phyloP scores from a whole-genome alignment of 1,140 invertebrate species.

The Anadara kagoshimensis region DNA sequence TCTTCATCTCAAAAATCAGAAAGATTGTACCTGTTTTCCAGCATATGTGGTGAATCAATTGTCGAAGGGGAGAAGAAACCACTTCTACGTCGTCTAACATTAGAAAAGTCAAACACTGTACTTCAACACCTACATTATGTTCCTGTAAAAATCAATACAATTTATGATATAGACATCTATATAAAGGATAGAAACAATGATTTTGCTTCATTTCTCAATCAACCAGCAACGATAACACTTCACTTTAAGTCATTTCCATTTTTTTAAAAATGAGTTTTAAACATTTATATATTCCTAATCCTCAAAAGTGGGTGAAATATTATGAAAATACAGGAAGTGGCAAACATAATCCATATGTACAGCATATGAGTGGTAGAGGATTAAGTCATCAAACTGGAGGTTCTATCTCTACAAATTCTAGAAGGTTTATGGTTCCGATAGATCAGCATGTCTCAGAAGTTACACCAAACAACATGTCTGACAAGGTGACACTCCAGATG shows the following conservation, averaged over 20 bases:
- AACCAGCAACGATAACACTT: slow-evolving; percentile 16
- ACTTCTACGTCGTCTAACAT: background rate
- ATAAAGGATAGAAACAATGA: background rate
- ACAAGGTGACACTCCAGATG: slow-evolving; percentile 9
- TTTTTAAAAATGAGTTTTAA: slow-evolving; percentile 26
- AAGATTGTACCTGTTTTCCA: slow-evolving; percentile 7
- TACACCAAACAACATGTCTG: background rate
- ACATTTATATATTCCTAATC: slow-evolving; percentile 37
- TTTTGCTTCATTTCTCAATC: slow-evolving; percentile 12
- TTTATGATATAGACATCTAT: slow-evolving; percentile 17
- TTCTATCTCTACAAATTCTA: slow-evolving; percentile 11
- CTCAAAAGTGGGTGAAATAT: slow-evolving; percentile 33
- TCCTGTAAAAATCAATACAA: slow-evolving; percentile 22
- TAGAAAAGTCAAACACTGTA: slow-evolving; percentile 4
- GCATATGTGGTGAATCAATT: slow-evolving; percentile 13
- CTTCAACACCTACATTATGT: slow-evolving; percentile 31
- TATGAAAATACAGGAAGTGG: slow-evolving; percentile 17
- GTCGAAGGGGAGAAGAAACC: slow-evolving; percentile 4
- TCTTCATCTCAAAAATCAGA: background rate
- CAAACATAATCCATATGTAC: slow-evolving; percentile 12
- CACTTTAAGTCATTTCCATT: slow-evolving; percentile 16
- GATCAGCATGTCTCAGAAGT: background rate
- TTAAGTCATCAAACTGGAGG: background rate
- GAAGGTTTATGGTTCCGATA: background rate
- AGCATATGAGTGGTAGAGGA: background rate